A percentile compares a stretch with the other conserved stretches of the same genome.
These are phyloP conservation scores for Machimus rusticus DNA, from an alignment of 2,888 invertebrate genomes.

Conservation along the genomic window DNA sequence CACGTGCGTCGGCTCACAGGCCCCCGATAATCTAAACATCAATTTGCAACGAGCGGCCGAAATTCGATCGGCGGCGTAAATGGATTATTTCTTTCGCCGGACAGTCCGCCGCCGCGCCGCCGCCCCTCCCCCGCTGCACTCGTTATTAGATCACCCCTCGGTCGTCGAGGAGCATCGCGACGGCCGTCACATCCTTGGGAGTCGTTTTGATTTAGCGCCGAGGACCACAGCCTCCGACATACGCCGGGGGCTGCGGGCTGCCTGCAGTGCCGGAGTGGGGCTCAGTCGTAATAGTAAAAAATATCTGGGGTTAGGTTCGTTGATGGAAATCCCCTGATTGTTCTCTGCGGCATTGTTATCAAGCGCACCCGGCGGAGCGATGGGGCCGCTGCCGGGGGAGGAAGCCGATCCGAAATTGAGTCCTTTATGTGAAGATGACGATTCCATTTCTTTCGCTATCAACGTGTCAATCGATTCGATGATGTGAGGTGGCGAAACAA, in stretches of 20 bases:
- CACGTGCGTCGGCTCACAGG: conserved; percentile 44
- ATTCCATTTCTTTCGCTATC: conserved; percentile 46
- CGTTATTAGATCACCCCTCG: conserved; percentile 42
- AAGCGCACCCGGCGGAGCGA: conserved; percentile 13
- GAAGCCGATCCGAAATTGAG: conserved; percentile 40
- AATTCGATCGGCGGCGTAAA: conserved; percentile 48
- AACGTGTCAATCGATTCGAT: conserved; percentile 33
- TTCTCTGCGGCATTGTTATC: conserved; percentile 44
- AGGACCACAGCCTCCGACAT: neutral
- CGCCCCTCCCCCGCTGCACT: conserved; percentile 19
- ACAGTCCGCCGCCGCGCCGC: conserved; percentile 1
- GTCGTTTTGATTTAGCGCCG: conserved; percentile 31
- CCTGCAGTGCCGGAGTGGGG: neutral
- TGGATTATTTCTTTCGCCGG: conserved; percentile 45
- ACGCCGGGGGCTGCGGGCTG: neutral
- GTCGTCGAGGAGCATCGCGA: neutral
- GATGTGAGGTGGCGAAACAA: conserved; percentile 37
- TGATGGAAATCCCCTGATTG: conserved; percentile 46
- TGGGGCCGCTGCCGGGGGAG: neutral
- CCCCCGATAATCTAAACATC: conserved; percentile 48
- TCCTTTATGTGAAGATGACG: conserved; percentile 45
- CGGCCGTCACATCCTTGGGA: conserved; percentile 9
- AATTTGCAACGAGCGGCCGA: conserved; percentile 47
- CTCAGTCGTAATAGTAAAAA: conserved; percentile 44
- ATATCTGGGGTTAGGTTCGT: conserved; percentile 29